Evolutionary conservation across 1,140 invertebrate genomes (phyloP), one percentile per base, ranked within the genome.

Genomic region (Hydropsyche tenuis): DNA sequence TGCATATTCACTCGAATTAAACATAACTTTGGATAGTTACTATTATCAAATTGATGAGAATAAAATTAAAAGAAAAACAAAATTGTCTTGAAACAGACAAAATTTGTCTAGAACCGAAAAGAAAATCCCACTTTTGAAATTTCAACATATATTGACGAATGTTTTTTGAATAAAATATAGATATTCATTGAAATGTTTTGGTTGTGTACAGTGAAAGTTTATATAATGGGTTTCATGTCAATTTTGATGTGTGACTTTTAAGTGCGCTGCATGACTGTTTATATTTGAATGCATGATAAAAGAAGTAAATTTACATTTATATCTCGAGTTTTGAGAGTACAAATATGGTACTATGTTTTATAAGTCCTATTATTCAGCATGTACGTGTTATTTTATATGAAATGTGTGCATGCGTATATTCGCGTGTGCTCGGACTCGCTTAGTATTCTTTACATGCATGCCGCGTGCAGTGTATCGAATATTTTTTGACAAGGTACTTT

Each of bases 111-210:
- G 56, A 60, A 60, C 11, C 23, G 56, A 60, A 60, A 12, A 14
- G 56, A 20, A 12, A 60, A 60, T 60, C 56, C 56, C 56, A 60
- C 56, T 60, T 60, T 60, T 60, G 56, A 60, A 60, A 60, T 60
- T 60, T 60, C 56, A 60, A 12, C 11, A 22, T 20, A 60, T 60
- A 60, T 60, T 25, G 4, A 27, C 9, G 30, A 9, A 25, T 60
- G 7, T 60, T 60, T 60, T 60, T 27, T 60, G 22, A 25, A 23
- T 27, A 60, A 48, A 60, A 25, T 53, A 53, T 53, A 22, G 16
- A 27, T 60, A 23, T 60, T 18, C 56, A 60, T 60, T 56, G 11
- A 56, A 22, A 56, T 56, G 51, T 22, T 60, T 60, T 60, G 56
- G 56, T 60, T 60, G 56, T 60, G 56, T 60, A 60, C 23, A 60